These are phyloP conservation scores for Choloepus hoffmanni DNA, from an alignment of 2,113 vertebrate species.

Conservation along the genomic window DNA sequence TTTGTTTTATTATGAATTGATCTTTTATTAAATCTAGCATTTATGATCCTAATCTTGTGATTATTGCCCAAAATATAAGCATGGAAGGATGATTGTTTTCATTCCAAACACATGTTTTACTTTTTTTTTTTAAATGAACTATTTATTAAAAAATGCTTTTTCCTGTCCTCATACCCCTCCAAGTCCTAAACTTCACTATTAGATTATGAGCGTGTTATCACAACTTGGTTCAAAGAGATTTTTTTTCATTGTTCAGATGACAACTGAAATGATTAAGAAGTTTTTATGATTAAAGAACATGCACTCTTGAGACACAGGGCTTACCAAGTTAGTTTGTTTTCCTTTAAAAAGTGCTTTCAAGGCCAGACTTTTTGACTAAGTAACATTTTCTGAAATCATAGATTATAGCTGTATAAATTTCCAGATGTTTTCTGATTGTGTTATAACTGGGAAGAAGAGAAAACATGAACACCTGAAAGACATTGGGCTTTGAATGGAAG, in stretches of 20 bases:
- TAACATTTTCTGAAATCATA: constrained; percentile 70
- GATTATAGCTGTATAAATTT: background rate
- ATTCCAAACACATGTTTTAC: constrained; percentile 64
- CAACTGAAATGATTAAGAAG: constrained; percentile 52
- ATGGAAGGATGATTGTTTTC: constrained; percentile 56
- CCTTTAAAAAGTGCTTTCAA: constrained; percentile 58
- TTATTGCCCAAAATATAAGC: constrained; percentile 54
- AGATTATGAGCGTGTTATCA: constrained; percentile 59
- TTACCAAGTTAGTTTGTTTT: constrained; percentile 66
- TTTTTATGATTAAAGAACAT: constrained; percentile 67
- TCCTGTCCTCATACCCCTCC: constrained; percentile 20
- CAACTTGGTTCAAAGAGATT: constrained; percentile 68
- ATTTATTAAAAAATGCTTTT: constrained; percentile 58
- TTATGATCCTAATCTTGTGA: constrained; percentile 59
- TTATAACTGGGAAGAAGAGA: constrained; percentile 17
- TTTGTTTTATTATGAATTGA: background rate
- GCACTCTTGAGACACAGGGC: background rate
- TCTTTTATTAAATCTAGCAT: constrained; percentile 34
- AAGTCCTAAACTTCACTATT: constrained; percentile 40
- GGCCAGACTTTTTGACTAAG: constrained; percentile 32
- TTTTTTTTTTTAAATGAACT: constrained; percentile 28
- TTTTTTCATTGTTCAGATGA: constrained; percentile 64
- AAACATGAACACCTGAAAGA: constrained; percentile 42
- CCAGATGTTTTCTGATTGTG: constrained; percentile 44
- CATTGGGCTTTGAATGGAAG: background rate